These are phyloP conservation scores for Drosophila sordidapex DNA, from an alignment of 2,888 invertebrate genomes.

Conservation along the genomic window DNA sequence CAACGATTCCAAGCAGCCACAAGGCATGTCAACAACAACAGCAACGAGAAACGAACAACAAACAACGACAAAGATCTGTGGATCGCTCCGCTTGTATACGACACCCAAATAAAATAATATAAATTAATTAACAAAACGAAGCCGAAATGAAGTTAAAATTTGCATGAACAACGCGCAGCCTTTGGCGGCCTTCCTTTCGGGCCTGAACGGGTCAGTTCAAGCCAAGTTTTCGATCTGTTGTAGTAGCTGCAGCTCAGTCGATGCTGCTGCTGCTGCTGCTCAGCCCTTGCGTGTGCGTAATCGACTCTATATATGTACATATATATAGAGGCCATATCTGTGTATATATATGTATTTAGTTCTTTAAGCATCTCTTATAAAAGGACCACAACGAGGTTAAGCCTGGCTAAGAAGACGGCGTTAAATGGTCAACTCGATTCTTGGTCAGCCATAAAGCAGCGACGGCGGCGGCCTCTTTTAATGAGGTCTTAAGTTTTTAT, in stretches of 20 bases:
- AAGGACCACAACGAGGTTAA: constrained; percentile 53
- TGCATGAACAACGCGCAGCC: constrained; percentile 76
- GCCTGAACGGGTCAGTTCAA: neutral
- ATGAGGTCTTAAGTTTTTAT: constrained; percentile 78
- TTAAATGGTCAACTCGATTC: constrained; percentile 71
- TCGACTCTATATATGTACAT: constrained; percentile 48
- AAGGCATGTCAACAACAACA: constrained; percentile 54
- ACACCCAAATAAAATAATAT: constrained; percentile 84
- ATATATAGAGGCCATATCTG: constrained; percentile 20
- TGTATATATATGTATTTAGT: constrained; percentile 38
- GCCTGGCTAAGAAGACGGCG: constrained; percentile 42
- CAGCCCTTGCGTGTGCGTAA: constrained; percentile 76
- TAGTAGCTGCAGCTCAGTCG: constrained; percentile 2
- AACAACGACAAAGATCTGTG: constrained; percentile 37
- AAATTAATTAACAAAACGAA: constrained; percentile 84
- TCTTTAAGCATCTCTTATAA: constrained; percentile 31
- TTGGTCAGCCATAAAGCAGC: constrained; percentile 69
- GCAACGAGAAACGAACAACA: constrained; percentile 15
- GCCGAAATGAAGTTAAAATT: constrained; percentile 80
- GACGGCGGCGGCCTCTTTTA: constrained; percentile 66
- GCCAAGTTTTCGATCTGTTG: constrained; percentile 5
- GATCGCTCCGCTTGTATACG: constrained; percentile 63
- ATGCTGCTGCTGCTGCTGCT: neutral
- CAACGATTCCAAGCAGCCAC: constrained; percentile 37
- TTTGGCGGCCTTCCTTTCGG: constrained; percentile 64